Conservation (phyloP, 2,888 invertebrate genomes). For the Caenorhabditis wallacei region DNA sequence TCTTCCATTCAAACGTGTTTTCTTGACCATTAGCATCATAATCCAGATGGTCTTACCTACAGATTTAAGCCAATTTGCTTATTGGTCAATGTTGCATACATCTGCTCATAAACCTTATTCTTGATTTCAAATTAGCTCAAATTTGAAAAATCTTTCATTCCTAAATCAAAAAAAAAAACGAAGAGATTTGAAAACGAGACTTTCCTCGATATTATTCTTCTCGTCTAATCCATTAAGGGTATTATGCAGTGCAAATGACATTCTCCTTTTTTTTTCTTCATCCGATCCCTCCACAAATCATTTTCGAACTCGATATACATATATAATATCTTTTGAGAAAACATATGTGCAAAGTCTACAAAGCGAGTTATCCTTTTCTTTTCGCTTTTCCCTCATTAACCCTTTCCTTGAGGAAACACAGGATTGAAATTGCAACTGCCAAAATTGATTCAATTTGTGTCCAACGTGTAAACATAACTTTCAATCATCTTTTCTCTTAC, state of each 20-base stretch:
- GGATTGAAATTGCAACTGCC: slow-evolving; percentile 5
- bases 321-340: slow-evolving; percentile 33
- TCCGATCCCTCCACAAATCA: slow-evolving; percentile 35
- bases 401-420: neutral
- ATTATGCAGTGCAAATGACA: slow-evolving; percentile 45
- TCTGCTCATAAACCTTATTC: slow-evolving; percentile 13
- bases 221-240: slow-evolving; percentile 12
- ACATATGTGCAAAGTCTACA: slow-evolving; percentile 49
- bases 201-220: neutral
- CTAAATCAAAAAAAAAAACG: neutral
- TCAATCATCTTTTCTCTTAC: neutral
- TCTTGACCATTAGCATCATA: slow-evolving; percentile 20
- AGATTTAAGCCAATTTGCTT: slow-evolving; percentile 60
- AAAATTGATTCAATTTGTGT: slow-evolving; percentile 44
- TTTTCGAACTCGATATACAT: slow-evolving; percentile 25
- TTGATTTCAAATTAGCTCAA: neutral
- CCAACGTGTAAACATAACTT: slow-evolving; percentile 48
- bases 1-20: slow-evolving; percentile 6
- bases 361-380: slow-evolving; percentile 15
- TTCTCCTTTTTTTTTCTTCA: neutral
- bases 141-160: neutral
- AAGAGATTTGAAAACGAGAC: neutral
- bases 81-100: slow-evolving; percentile 9
- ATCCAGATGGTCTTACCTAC: slow-evolving; percentile 57
- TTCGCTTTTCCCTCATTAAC: slow-evolving; percentile 51